A percentile compares a stretch with the other conserved stretches of the same genome.
Conservation (phyloP, 2,797 vertebrate species). For the Uromys caudimaculatus region DNA sequence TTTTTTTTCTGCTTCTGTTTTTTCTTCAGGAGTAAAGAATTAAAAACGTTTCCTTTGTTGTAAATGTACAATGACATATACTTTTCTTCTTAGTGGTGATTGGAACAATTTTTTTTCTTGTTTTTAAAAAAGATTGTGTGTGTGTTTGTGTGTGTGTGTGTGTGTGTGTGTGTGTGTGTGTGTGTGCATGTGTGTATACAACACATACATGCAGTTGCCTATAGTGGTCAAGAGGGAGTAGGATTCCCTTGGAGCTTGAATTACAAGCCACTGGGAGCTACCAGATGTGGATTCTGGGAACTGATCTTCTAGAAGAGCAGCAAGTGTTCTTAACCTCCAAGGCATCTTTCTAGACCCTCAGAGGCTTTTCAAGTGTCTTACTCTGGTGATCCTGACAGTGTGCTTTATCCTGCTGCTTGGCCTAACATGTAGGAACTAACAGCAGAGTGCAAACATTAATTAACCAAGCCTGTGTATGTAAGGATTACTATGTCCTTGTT, state of each 20-base stretch:
- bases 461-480: slow-evolving; percentile 53
- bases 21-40: neutral
- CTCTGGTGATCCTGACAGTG: neutral
- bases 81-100: neutral
- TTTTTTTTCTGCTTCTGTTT: neutral
- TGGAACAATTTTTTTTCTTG: neutral
- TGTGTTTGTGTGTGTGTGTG: neutral
- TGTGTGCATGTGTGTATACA: neutral
- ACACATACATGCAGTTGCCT: neutral
- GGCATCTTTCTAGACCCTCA: neutral
- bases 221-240: neutral
- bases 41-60: neutral
- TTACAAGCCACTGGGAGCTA: no score
- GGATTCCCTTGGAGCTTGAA: neutral
- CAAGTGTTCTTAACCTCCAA: no score
- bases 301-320: neutral
- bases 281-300: neutral
- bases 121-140: neutral
- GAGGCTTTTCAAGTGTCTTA: slow-evolving; percentile 12
- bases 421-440: slow-evolving; percentile 47
- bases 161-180: neutral
- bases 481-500: slow-evolving; percentile 33
- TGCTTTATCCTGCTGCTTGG: slow-evolving; percentile 31
- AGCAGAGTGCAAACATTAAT: slow-evolving; percentile 66
- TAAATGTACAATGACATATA: neutral